Evolutionary conservation across 2,113 vertebrate genomes (phyloP).

Genomic region (Tachysurus fulvidraco): DNA sequence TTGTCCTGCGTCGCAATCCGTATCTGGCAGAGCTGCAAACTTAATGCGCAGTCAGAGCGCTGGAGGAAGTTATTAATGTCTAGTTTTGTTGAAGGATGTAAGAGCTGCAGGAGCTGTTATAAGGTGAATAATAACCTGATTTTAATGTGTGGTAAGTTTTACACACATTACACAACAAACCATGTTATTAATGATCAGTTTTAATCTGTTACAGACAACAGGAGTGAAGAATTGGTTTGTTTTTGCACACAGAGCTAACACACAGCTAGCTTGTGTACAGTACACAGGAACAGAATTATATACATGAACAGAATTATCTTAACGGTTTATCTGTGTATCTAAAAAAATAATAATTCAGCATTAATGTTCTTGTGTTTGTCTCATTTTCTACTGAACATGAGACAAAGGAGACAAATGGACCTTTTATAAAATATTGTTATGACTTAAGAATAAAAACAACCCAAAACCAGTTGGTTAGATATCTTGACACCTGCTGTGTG

Average conservation of each 20-base stretch:
- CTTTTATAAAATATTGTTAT: background rate
- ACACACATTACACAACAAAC: background rate
- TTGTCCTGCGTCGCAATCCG: constrained; percentile 15
- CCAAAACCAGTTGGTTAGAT: background rate
- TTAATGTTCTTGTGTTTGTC: background rate
- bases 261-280: background rate
- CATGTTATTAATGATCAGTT: background rate
- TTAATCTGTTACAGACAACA: background rate
- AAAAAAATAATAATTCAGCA: too few species aligned
- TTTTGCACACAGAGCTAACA: background rate
- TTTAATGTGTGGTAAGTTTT: constrained; percentile 3
- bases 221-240: background rate
- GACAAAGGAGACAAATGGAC: background rate
- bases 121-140: background rate
- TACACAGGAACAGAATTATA: too few species aligned
- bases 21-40: constrained; percentile 2
- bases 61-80: background rate
- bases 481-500: background rate
- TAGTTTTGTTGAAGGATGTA: constrained; percentile 1
- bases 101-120: background rate
- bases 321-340: too few species aligned
- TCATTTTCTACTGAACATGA: background rate
- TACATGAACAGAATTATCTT: too few species aligned
- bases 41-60: background rate
- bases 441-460: background rate